A percentile compares a stretch with the other conserved stretches of the same genome.
phyloP scores from a whole-genome alignment of 2,888 invertebrate species.

The Monochamus alternatus region DNA sequence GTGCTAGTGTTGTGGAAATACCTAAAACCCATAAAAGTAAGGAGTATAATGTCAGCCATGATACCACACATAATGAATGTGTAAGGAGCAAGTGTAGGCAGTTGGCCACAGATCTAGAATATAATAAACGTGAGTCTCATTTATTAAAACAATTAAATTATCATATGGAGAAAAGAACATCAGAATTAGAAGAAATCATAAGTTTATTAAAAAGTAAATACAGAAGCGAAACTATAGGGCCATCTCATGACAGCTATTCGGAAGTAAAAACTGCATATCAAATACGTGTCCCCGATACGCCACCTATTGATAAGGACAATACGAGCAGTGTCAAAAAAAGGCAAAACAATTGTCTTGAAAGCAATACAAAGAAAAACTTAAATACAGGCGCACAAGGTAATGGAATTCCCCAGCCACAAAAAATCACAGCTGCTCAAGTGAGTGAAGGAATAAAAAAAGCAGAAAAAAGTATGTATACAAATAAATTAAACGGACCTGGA shows the following conservation, averaged over 20 bases:
- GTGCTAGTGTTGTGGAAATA: background rate
- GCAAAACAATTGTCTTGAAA: background rate
- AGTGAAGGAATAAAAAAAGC: too few species aligned
- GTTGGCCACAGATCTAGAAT: background rate
- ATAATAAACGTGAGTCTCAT: background rate
- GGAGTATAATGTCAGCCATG: background rate
- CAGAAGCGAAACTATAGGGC: background rate
- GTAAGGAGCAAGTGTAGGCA: background rate
- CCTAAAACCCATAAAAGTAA: background rate
- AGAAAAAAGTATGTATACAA: too few species aligned
- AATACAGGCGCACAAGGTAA: background rate
- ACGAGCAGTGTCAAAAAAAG: background rate
- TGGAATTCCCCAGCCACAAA: too few species aligned
- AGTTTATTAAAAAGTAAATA: background rate
- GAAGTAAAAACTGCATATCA: background rate
- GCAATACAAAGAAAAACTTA: background rate
- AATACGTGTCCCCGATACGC: too few species aligned
- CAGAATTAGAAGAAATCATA: background rate
- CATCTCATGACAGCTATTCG: background rate
- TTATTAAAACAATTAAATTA: background rate
- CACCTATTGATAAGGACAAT: background rate
- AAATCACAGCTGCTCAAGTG: too few species aligned
- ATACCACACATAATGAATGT: too few species aligned
- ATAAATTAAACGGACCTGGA: too few species aligned
- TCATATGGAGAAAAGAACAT: background rate